Evolutionary conservation across 2,797 vertebrate genomes (phyloP).

Genomic region (Eulemur coronatus): DNA sequence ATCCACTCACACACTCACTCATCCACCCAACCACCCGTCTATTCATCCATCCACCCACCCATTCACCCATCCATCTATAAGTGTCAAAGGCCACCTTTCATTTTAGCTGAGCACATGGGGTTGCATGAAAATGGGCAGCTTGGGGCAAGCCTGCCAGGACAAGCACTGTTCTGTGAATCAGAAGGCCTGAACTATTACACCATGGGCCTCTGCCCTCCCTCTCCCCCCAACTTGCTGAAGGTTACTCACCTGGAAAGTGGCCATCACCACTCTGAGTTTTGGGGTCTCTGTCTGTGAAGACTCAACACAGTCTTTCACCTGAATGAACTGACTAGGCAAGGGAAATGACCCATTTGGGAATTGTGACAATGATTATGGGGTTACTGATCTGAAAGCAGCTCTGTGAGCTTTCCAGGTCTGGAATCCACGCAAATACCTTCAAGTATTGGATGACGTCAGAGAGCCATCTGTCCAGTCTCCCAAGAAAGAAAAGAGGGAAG

Average conservation of each 20-base stretch:
- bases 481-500: background rate
- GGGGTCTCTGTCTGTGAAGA: background rate
- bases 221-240: background rate
- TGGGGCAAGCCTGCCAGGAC: background rate
- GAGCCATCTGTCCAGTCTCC: background rate
- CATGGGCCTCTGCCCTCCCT: background rate
- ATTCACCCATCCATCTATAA: rapidly evolving
- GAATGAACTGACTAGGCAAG: background rate
- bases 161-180: background rate
- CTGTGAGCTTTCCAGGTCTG: conserved; percentile 10
- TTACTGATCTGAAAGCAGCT: background rate
- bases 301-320: background rate
- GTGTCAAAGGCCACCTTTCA: background rate
- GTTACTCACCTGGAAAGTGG: background rate
- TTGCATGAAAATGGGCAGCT: background rate
- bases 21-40: background rate
- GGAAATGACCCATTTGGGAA: background rate
- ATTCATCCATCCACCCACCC: no score
- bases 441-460: background rate
- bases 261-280: background rate
- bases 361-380: background rate
- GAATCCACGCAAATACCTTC: background rate
- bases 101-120: background rate
- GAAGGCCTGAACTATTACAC: background rate
- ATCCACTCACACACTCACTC: rapidly evolving